phyloP scores from a whole-genome alignment of 2,113 vertebrate genomes.

The Peromyscus leucopus region DNA sequence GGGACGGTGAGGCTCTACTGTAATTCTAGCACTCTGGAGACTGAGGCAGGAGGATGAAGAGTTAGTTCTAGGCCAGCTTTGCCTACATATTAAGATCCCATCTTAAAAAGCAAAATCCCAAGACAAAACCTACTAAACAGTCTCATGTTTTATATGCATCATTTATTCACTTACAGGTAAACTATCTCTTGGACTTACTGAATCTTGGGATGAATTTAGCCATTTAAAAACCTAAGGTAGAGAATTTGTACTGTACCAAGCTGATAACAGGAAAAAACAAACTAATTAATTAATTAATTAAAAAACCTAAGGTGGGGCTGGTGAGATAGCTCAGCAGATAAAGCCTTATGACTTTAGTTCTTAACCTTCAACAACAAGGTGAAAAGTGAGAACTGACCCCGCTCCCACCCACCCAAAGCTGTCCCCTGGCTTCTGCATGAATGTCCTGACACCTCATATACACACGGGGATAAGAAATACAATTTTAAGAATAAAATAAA shows the following conservation, averaged over 20 bases:
- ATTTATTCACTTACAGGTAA: not conserved
- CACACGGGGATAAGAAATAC: not conserved
- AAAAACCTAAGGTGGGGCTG: not conserved
- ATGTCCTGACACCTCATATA: not conserved
- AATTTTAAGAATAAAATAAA: not conserved
- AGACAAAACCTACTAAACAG: not conserved
- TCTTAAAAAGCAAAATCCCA: not conserved
- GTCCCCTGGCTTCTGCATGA: not conserved
- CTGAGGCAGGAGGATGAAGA: not conserved
- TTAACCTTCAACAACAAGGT: not conserved
- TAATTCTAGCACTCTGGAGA: not conserved
- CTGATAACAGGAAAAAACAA: no score
- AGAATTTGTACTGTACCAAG: no score
- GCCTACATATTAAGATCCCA: not conserved
- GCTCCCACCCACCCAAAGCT: not conserved
- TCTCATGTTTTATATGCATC: not conserved
- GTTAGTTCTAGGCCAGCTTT: not conserved
- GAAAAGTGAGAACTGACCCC: not conserved
- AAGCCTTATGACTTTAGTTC: not conserved
- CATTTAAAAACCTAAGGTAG: not conserved
- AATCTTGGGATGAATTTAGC: not conserved
- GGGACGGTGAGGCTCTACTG: not conserved
- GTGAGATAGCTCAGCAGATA: no score
- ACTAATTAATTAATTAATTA: no score
- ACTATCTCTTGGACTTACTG: not conserved